Percentiles rank a stretch among this genome's conserved stretches.
These are phyloP conservation scores for Hydra vulgaris DNA, from an alignment of 30 jellyfish, hydroid and myxozoan genomes.

Conservation along the genomic window DNA sequence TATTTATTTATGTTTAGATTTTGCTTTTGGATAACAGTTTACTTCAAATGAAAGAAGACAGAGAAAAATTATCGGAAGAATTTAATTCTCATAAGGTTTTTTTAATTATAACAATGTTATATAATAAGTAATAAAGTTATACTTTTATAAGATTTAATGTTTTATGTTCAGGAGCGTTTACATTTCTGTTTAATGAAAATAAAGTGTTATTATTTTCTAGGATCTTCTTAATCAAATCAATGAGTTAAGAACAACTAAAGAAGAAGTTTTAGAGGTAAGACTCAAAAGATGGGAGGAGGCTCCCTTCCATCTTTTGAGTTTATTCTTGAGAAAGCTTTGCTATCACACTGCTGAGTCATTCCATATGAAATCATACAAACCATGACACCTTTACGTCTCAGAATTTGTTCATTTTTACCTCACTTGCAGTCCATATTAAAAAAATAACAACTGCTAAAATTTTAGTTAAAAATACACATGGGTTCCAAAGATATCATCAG, in stretches of 20 bases:
- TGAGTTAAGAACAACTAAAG: constrained; percentile 21
- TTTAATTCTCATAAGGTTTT: constrained; percentile 9
- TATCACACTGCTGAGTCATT: too few relatives aligned
- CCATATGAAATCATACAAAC: too few relatives aligned
- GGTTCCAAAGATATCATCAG: too few relatives aligned
- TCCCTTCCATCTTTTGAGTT: too few relatives aligned
- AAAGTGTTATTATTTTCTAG: not conserved
- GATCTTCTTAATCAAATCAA: constrained; percentile 18
- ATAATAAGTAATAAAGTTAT: not conserved
- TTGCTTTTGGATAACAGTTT: constrained; percentile 16
- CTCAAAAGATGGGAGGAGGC: too few relatives aligned
- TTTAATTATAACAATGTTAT: not conserved
- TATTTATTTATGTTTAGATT: constrained; percentile 1
- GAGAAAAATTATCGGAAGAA: constrained; percentile 15
- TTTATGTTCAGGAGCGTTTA: not conserved
- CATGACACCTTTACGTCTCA: too few relatives aligned
- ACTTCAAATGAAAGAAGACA: constrained; percentile 14
- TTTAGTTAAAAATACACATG: too few relatives aligned
- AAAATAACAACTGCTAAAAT: too few relatives aligned
- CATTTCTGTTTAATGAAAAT: not conserved
- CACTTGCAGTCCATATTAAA: too few relatives aligned
- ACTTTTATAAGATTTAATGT: constrained; percentile 1
- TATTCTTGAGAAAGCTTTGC: too few relatives aligned
- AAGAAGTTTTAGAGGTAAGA: constrained; percentile 19
- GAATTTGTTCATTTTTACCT: too few relatives aligned